phyloP scores from a whole-genome alignment of 2,888 invertebrate genomes.

The Stenichneumon culpator region DNA sequence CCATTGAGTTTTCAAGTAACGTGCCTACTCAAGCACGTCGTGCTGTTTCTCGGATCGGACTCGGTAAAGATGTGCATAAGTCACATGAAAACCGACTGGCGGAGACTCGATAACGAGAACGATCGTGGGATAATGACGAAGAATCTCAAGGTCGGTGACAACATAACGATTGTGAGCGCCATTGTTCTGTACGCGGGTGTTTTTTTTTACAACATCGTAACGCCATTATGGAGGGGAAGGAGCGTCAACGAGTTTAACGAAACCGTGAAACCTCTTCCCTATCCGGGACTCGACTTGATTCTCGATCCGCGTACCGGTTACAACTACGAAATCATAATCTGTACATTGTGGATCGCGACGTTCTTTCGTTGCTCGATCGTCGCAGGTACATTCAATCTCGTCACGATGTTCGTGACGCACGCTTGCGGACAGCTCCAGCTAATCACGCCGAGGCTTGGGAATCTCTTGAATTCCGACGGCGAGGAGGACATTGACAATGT shows the following conservation, averaged over 20 bases:
- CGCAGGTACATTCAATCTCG: conserved; percentile 67
- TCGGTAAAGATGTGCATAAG: not conserved
- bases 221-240: not conserved
- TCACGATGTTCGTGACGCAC: conserved; percentile 70
- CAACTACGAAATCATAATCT: conserved; percentile 50
- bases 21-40: not conserved
- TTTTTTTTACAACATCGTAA: not conserved
- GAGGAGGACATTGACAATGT: not conserved
- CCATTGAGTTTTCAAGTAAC: conserved; percentile 35
- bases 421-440: conserved; percentile 72
- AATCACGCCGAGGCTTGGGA: conserved; percentile 56
- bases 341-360: conserved; percentile 61
- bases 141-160: not conserved
- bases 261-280: not conserved
- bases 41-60: not conserved
- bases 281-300: conserved; percentile 63
- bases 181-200: conserved; percentile 35
- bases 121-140: not conserved
- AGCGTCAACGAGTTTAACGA: not conserved
- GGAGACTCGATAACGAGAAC: not conserved
- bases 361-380: conserved; percentile 65
- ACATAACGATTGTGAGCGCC: not conserved
- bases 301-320: conserved; percentile 67
- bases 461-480: conserved; percentile 44
- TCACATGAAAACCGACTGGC: not conserved